Evolutionary conservation across 2,113 vertebrate genomes (phyloP).

Genomic region (Bubo blakistoni): DNA sequence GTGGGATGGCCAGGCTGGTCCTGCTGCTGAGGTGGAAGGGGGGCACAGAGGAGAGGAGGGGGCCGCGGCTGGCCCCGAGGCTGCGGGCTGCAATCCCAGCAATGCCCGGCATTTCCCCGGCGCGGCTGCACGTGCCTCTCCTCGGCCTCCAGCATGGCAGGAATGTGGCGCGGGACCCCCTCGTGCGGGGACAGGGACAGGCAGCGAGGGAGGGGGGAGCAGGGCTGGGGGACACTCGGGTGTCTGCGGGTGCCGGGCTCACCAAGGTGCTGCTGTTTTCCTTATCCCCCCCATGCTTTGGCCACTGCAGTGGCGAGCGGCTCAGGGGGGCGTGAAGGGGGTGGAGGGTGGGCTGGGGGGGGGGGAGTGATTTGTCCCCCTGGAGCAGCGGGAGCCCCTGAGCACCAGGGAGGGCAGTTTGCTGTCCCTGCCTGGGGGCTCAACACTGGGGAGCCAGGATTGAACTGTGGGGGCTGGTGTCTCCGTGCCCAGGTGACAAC

Average conservation of each 20-base stretch:
- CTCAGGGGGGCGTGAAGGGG: not conserved
- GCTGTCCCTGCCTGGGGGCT: rapidly evolving
- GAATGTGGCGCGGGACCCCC: slow-evolving; percentile 9
- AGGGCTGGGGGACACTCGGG: not conserved
- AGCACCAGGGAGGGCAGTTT: rapidly evolving
- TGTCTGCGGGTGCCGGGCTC: rapidly evolving
- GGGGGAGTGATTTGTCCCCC: not conserved
- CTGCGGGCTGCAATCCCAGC: slow-evolving; percentile 30
- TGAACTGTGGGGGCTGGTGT: not conserved
- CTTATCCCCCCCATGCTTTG: not conserved
- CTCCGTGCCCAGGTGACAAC: not conserved
- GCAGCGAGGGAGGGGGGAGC: not conserved
- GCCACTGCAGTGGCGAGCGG: rapidly evolving
- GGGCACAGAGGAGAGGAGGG: not conserved
- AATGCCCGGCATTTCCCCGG: slow-evolving; percentile 57
- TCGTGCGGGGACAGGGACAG: not conserved
- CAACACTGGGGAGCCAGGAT: not conserved
- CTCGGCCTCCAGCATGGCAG: not conserved
- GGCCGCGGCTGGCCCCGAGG: not conserved
- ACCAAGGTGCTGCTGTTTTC: not conserved
- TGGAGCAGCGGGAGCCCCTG: not conserved
- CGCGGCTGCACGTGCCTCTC: not conserved
- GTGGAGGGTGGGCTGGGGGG: not conserved
- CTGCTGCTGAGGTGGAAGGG: not conserved
- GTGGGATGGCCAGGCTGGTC: too few species aligned